Evolutionary conservation across 2,888 invertebrate genomes (phyloP), one percentile per base, ranked within the genome.

Genomic region (Criorhina ranunculi): DNA sequence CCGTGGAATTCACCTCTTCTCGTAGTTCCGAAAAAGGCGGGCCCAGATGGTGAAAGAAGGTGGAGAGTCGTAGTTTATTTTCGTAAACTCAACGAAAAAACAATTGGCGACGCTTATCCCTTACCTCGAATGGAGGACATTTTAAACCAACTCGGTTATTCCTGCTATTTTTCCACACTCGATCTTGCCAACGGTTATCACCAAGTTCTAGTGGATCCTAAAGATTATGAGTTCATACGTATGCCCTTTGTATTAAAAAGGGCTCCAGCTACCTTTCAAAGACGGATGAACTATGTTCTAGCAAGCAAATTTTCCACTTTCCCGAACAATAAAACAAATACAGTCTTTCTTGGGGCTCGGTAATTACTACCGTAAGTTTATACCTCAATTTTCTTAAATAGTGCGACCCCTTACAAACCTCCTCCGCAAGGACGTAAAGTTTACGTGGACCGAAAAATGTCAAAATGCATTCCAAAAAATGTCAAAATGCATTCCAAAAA

Each of bases 161-260:
- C 76, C 0, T 49, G 42, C 0, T 87, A 82, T 60, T 87, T 87
- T 29, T 62, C 75, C 0, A 81, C 82, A 1, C 44, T 87, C 5
- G 85, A 87, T 57, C 42, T 86, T 19, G 75, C 67, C 4, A 57
- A 19, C 1, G 87, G 87, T 0, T 88, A 79, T 31, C 81, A 86
- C 57, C 85, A 88, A 46, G 62, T 88, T 2, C 12, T 31, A 3
- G 60, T 87, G 5, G 49, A 15, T 0, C 24, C 46, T 12, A 42
- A 72, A 5, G 86, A 82, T 46, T 40, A 40, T 40, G 37, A 40
- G 8, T 40, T 40, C 8, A 40, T 8, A n/a, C 37, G 37, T 4
- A 40, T 40, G 37, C n/a, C 37, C n/a, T 40, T 40, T 8, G 37
- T n/a, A 8, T n/a, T 40, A 37, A 40, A 40, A 40, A n/a, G n/a